Evolutionary conservation across 2,797 vertebrate species (phyloP).

Genomic region (Nasua narica): DNA sequence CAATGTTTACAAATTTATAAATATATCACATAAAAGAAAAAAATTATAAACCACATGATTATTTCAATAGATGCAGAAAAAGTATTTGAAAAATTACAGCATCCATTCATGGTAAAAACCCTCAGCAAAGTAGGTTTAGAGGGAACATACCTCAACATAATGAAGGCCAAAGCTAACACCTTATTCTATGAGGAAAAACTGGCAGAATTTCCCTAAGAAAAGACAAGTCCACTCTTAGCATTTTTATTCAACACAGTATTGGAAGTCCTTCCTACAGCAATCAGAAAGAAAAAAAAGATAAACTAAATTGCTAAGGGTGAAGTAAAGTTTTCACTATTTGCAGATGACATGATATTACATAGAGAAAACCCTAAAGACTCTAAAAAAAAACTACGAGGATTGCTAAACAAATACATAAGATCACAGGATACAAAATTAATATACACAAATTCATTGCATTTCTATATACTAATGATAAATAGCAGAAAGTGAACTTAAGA

Average conservation of each 20-base stretch:
- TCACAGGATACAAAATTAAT: background rate
- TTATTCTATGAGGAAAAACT: background rate
- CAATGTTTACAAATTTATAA: background rate
- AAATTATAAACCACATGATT: background rate
- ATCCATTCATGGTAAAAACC: background rate
- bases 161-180: background rate
- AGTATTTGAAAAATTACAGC: background rate
- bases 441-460: background rate
- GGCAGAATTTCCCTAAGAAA: background rate
- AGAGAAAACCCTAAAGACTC: background rate
- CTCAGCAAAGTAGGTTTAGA: background rate
- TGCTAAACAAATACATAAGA: background rate
- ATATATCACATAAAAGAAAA: background rate
- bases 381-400: background rate
- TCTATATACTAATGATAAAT: background rate
- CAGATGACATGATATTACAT: background rate
- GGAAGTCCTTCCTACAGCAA: background rate
- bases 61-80: background rate
- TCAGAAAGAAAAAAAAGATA: background rate
- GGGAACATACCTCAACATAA: background rate
- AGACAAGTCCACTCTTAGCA: background rate
- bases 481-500: background rate
- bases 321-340: background rate
- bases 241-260: background rate
- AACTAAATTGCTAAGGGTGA: background rate